Percentiles rank a stretch among this genome's conserved stretches.
Conservation (phyloP, 1,140 invertebrate species). For the Euura lappo region DNA sequence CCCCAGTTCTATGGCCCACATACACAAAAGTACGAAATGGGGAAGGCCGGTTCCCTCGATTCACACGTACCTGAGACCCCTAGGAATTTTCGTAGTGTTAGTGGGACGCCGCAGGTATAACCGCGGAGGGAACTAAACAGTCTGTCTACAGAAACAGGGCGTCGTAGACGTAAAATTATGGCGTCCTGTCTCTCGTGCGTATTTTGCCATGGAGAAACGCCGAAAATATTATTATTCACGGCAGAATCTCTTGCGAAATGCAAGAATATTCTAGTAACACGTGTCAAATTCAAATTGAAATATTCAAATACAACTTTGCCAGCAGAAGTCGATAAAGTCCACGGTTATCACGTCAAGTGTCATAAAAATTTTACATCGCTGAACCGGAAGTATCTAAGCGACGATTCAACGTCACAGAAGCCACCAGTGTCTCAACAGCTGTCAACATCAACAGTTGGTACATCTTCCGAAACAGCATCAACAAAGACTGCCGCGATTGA, state of each 20-base stretch:
- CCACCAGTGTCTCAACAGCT: not conserved
- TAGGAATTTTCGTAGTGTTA: not conserved
- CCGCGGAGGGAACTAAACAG: not conserved
- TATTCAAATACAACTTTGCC: not conserved
- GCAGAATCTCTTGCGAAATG: not conserved
- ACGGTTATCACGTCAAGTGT: not conserved
- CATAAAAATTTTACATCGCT: not conserved
- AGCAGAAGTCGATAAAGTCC: not conserved
- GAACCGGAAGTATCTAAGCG: not conserved
- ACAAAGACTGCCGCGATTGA: too few species aligned
- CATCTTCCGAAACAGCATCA: too few species aligned
- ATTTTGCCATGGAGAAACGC: not conserved
- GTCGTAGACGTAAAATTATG: not conserved
- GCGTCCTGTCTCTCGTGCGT: not conserved
- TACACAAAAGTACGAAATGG: not conserved
- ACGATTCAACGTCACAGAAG: not conserved
- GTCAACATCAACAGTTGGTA: too few species aligned
- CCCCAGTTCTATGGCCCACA: not conserved
- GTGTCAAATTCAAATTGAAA: not conserved
- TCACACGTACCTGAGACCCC: not conserved
- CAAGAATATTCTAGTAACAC: not conserved
- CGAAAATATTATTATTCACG: not conserved
- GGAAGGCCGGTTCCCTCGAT: not conserved
- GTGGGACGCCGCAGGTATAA: not conserved
- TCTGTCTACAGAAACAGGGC: not conserved